Conservation (phyloP, 2,113 vertebrate genomes). For the Rynchops niger region DNA sequence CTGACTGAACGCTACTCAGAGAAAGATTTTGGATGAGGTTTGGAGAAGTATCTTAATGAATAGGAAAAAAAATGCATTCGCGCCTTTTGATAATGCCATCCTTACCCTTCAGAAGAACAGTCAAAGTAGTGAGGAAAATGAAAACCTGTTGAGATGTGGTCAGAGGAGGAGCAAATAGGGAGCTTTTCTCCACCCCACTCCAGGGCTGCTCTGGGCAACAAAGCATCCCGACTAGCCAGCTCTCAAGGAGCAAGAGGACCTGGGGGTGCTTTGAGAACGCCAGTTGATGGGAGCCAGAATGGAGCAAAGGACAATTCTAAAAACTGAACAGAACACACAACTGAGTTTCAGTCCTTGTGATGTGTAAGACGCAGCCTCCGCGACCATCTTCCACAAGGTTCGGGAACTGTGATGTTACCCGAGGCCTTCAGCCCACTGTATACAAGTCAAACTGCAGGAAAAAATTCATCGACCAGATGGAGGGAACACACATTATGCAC, state of each 20-base stretch:
- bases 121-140: neutral
- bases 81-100: neutral
- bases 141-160: neutral
- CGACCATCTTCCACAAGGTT: neutral
- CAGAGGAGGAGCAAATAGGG: neutral
- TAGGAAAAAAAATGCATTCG: neutral
- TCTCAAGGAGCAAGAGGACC: neutral
- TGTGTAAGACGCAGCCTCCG: rapidly evolving
- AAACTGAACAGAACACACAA: neutral
- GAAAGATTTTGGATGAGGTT: neutral
- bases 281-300: neutral
- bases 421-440: neutral
- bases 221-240: neutral
- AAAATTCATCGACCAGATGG: neutral
- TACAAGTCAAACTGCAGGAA: neutral
- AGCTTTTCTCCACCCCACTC: neutral
- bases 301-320: neutral
- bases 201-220: neutral
- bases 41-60: neutral
- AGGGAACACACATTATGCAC: neutral
- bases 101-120: neutral
- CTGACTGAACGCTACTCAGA: neutral
- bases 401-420: neutral
- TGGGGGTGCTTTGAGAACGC: neutral
- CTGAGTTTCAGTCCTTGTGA: neutral